Evolutionary conservation across 2,113 vertebrate genomes (phyloP).

Genomic region (Oncorhynchus nerka): DNA sequence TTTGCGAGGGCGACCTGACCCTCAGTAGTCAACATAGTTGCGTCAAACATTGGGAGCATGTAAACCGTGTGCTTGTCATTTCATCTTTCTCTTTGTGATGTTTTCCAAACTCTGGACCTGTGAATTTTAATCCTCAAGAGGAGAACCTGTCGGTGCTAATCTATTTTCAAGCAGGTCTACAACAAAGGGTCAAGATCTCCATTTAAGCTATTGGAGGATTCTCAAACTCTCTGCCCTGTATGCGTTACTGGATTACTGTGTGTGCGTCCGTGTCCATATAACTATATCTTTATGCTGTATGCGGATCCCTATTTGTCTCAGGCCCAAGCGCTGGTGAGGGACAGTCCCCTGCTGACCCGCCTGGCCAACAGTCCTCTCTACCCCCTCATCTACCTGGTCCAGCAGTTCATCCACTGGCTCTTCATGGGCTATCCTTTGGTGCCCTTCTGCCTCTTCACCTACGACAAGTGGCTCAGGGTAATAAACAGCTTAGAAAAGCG

Average conservation of each 20-base stretch:
- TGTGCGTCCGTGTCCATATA: background rate
- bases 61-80: background rate
- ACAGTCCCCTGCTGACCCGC: slow-evolving; percentile 78
- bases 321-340: slow-evolving; percentile 77
- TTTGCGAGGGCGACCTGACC: background rate
- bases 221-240: too few species aligned
- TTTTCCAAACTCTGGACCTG: background rate
- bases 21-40: background rate
- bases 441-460: slow-evolving; percentile 93
- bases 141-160: background rate
- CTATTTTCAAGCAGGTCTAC: background rate
- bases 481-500: background rate
- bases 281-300: slow-evolving; percentile 12
- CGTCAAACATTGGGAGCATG: background rate
- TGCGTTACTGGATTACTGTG: background rate
- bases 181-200: too few species aligned
- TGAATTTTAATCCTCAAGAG: background rate
- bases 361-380: slow-evolving; percentile 76
- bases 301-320: slow-evolving; percentile 45
- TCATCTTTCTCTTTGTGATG: background rate
- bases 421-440: slow-evolving; percentile 95
- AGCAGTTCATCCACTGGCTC: slow-evolving; percentile 91
- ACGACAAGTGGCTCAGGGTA: slow-evolving; percentile 96
- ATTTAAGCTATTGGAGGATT: too few species aligned
- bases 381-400: slow-evolving; percentile 84